Base-by-base conservation (phyloP, 2,113 vertebrate genomes). In the Greenwoodochromis staneri region DNA sequence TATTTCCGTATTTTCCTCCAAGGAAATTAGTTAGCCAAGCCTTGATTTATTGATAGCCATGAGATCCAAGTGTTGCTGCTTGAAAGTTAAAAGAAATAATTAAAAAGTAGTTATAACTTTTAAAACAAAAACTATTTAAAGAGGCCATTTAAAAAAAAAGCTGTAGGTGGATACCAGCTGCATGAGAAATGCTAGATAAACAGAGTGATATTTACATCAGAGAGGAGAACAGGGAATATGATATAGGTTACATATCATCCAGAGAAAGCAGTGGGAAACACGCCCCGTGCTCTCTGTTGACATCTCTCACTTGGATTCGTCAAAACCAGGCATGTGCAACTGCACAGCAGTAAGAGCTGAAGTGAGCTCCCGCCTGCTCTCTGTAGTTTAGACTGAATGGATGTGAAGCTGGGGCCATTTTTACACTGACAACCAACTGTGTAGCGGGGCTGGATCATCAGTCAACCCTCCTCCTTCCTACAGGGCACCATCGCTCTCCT, bases 401-500 rank as follows among this genome's bases (percentile, higher is more conserved):
- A 91, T 94, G 91, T 42, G 87, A 93, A 59, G 85, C 85, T 11
- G 55, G 83, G 84, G 82, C 89, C 91, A 87, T 95, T 93, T 93
- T 89, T 88, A 90, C 54, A 69, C 76, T 80, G 84, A 93, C 92
- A 91, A 87, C 84, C 88, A 86, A 91, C 91, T 91, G 91, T 83
- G 89, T 85, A 69, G 85, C 47, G 27, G 55, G 80, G 55, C 91
- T 21, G 90, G 88, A 80, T 93, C 90, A 94, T 95, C 89, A 90
- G 92, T 95, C 95, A 94, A 86, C 38, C 86, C 83, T 54, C 82
- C 85, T 87, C 83, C 89, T 85, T 90, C 93, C 93, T 93, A 88
- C 88, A 85, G 91, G 88, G 92, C 89, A 21, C 81, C 90, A 91
- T 88, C 7, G 34, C 90, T 93, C 81, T 84, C 81, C 73, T 88